These are phyloP conservation scores for Caenorhabditis imperialis DNA, from an alignment of 2,888 invertebrate genomes.

Conservation along the genomic window DNA sequence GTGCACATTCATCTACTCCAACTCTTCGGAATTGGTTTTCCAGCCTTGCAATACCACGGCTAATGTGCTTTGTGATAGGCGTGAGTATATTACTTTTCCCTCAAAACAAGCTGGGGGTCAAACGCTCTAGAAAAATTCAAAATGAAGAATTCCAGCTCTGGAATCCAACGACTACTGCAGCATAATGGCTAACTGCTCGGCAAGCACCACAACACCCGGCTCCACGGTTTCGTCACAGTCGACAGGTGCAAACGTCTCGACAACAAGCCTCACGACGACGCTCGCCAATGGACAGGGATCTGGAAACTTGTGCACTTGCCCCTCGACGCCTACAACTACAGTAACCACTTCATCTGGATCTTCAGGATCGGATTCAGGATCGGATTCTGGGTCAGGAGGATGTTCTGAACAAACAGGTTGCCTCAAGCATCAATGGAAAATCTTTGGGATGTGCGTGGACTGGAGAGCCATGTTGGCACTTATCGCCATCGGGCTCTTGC, in stretches of 20 bases:
- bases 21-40: slow-evolving; percentile 56
- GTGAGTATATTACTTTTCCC: slow-evolving; percentile 41
- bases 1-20: slow-evolving; percentile 59
- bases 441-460: slow-evolving; percentile 56
- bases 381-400: not conserved
- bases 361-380: slow-evolving; percentile 2
- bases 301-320: no score
- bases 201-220: slow-evolving; percentile 33
- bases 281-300: no score
- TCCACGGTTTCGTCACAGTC: slow-evolving; percentile 23
- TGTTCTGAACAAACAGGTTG: slow-evolving; percentile 22
- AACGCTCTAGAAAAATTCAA: not conserved
- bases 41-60: slow-evolving; percentile 54
- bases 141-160: slow-evolving; percentile 58
- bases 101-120: not conserved
- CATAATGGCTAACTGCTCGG: slow-evolving; percentile 62
- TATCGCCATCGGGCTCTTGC: slow-evolving; percentile 12
- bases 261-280: not conserved
- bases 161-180: slow-evolving; percentile 64
- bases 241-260: slow-evolving; percentile 18
- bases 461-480: slow-evolving; percentile 53
- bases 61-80: slow-evolving; percentile 66
- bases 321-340: slow-evolving; percentile 17
- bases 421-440: slow-evolving; percentile 52
- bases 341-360: not conserved